Percentiles rank a stretch among this genome's conserved stretches.
These are phyloP conservation scores for Salvelinus fontinalis DNA, from an alignment of 2,113 vertebrate genomes.

Conservation along the genomic window DNA sequence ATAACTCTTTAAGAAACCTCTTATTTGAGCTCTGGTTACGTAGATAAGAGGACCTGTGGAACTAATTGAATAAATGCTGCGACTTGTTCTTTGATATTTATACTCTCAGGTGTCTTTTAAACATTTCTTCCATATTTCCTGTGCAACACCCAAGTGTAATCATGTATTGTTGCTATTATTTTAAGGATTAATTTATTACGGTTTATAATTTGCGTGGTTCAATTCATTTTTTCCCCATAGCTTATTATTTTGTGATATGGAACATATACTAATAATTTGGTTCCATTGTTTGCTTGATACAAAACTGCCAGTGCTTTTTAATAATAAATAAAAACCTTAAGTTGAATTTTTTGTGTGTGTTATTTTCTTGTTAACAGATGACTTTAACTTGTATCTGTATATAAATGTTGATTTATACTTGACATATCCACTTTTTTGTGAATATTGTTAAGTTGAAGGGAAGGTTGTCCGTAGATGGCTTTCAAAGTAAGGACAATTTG, in stretches of 20 bases:
- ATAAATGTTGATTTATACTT: no score
- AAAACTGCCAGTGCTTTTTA: constrained; percentile 74
- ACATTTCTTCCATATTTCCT: constrained; percentile 63
- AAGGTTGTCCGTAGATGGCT: no score
- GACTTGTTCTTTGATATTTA: constrained; percentile 72
- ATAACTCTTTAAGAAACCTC: constrained; percentile 49
- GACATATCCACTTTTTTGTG: no score
- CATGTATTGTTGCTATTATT: constrained; percentile 64
- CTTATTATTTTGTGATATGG: constrained; percentile 64
- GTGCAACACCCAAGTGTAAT: constrained; percentile 65
- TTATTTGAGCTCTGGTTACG: constrained; percentile 63
- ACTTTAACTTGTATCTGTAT: neutral
- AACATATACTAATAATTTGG: constrained; percentile 67
- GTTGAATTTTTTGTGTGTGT: constrained; percentile 24
- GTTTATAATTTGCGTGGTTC: constrained; percentile 73
- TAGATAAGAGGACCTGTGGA: constrained; percentile 57
- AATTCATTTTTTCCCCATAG: constrained; percentile 64
- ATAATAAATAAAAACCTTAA: constrained; percentile 63
- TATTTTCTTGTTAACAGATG: neutral
- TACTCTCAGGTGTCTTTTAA: constrained; percentile 77
- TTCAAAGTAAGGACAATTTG: no score
- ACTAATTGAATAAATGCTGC: constrained; percentile 60
- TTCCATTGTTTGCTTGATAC: constrained; percentile 74
- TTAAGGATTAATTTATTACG: constrained; percentile 77
- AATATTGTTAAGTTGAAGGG: no score